Percentiles rank a stretch among this genome's conserved stretches.
phyloP scores from a whole-genome alignment of 2,113 vertebrate genomes.

The Lophius piscatorius region DNA sequence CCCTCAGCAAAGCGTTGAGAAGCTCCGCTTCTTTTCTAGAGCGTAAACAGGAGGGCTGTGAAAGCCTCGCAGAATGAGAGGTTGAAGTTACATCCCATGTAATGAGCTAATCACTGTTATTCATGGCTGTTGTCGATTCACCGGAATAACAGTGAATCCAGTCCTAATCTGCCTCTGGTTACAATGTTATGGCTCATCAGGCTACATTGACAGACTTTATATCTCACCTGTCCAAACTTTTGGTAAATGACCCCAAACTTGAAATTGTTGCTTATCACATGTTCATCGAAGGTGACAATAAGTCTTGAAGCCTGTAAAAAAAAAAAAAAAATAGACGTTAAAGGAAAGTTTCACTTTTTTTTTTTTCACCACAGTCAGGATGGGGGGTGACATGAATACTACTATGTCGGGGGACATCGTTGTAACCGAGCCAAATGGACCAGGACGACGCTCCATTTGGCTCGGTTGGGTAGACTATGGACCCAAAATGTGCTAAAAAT shows the following conservation, averaged over 20 bases:
- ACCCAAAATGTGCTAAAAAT: too few relatives aligned
- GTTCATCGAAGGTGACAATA: conserved; percentile 94
- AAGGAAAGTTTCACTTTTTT: neutral
- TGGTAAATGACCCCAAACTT: conserved; percentile 98
- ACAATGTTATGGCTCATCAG: too few relatives aligned
- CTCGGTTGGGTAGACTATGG: too few relatives aligned
- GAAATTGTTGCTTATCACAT: conserved; percentile 97
- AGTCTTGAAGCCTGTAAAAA: conserved; percentile 90
- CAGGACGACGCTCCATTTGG: too few relatives aligned
- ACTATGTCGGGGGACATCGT: too few relatives aligned
- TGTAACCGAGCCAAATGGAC: too few relatives aligned
- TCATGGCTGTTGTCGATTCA: too few relatives aligned
- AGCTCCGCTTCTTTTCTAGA: conserved; percentile 7
- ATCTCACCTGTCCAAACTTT: conserved; percentile 90
- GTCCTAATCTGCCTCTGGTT: too few relatives aligned
- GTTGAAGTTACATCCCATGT: conserved; percentile 29
- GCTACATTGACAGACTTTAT: neutral
- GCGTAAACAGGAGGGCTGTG: conserved; percentile 48
- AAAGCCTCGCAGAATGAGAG: conserved; percentile 58
- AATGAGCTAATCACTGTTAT: too few relatives aligned
- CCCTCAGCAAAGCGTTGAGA: conserved; percentile 28
- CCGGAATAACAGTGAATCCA: too few relatives aligned
- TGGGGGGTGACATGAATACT: too few relatives aligned
- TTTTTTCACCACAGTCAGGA: too few relatives aligned
- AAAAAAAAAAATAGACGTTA: neutral